These are phyloP conservation scores for Triplophysa yarkandensis DNA, from an alignment of 2,797 vertebrate species.

Conservation along the genomic window DNA sequence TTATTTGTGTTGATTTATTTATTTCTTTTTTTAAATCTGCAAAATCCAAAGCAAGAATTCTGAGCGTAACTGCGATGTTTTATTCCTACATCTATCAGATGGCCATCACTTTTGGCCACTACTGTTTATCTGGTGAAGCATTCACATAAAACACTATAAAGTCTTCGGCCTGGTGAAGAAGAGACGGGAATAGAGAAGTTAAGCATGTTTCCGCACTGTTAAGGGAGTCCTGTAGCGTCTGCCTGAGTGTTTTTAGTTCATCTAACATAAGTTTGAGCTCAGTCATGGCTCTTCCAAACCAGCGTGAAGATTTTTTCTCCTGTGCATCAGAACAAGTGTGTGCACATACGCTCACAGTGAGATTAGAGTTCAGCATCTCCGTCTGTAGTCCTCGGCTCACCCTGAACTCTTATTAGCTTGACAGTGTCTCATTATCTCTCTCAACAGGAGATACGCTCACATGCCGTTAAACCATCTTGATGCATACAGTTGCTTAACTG, in stretches of 20 bases:
- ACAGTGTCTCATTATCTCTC: conserved; percentile 72
- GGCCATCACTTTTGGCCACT: not conserved
- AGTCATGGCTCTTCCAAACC: conserved; percentile 16
- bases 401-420: conserved; percentile 57
- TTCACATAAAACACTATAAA: not conserved
- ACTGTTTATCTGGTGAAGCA: not conserved
- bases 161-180: not conserved
- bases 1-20: conserved; percentile 7
- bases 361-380: conserved; percentile 16
- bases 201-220: not conserved
- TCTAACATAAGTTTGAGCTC: conserved; percentile 25
- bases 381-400: conserved; percentile 11
- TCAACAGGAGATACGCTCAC: conserved; percentile 59
- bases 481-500: conserved; percentile 37
- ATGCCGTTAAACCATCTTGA: conserved; percentile 59
- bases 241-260: conserved; percentile 1
- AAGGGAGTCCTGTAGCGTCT: not conserved
- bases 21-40: too few relatives aligned
- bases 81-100: too few relatives aligned
- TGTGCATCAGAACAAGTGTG: conserved; percentile 3
- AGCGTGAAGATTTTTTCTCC: conserved; percentile 22
- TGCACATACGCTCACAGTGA: conserved; percentile 35
- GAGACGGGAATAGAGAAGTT: not conserved
- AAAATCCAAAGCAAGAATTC: not conserved
- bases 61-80: too few relatives aligned